A percentile compares a stretch with the other conserved stretches of the same genome.
Evolutionary conservation across 1,140 invertebrate genomes (phyloP).

Genomic region (Phocides pigmalion): DNA sequence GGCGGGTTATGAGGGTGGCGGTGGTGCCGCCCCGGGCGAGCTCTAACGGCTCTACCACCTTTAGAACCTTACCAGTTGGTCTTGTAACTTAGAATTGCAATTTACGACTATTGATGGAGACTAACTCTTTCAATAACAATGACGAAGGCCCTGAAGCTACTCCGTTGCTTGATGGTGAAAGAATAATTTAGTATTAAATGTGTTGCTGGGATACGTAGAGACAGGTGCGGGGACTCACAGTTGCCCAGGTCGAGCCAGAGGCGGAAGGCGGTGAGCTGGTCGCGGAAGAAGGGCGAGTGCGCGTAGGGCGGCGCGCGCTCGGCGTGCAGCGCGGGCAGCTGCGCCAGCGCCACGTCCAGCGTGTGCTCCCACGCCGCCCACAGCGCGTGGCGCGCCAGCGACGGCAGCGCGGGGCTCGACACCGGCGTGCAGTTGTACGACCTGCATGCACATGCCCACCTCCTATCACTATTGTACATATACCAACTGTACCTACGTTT

Average conservation of each 20-base stretch:
- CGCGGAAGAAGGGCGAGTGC: constrained; percentile 97
- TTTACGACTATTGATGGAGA: too few relatives aligned
- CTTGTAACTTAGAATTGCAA: too few relatives aligned
- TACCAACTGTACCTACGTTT: too few relatives aligned
- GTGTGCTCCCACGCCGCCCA: constrained; percentile 99
- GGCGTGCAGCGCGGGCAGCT: constrained; percentile 91
- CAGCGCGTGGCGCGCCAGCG: constrained; percentile 95
- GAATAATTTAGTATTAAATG: too few relatives aligned
- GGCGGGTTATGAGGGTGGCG: too few relatives aligned
- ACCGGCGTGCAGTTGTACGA: constrained; percentile 98
- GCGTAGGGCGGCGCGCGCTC: constrained; percentile 87
- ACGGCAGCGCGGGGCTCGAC: constrained; percentile 94
- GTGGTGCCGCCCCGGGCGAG: too few relatives aligned
- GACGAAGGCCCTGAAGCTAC: too few relatives aligned
- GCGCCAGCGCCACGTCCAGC: constrained; percentile 95
- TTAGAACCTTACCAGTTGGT: too few relatives aligned
- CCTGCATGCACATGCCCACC: constrained; percentile 43
- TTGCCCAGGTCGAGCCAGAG: constrained; percentile 94
- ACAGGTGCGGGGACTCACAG: constrained; percentile 37
- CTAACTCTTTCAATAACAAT: too few relatives aligned
- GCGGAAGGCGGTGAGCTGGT: constrained; percentile 99
- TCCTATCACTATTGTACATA: too few relatives aligned
- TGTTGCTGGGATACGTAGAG: background rate
- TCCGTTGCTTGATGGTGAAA: too few relatives aligned
- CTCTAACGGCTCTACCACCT: too few relatives aligned